Evolutionary conservation across 2,888 invertebrate genomes (phyloP).

Genomic region (Hedya salicella): DNA sequence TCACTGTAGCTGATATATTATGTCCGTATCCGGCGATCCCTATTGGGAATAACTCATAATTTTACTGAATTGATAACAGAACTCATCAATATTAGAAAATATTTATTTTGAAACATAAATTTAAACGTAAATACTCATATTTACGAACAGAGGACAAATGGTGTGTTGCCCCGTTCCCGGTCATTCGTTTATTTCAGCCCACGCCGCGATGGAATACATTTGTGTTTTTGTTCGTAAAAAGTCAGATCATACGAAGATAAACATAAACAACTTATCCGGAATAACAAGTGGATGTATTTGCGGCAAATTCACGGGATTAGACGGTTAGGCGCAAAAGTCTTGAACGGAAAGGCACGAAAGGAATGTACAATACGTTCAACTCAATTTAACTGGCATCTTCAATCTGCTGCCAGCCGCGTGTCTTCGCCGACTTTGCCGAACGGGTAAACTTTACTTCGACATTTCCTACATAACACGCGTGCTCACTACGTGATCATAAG

Average conservation of each 20-base stretch:
- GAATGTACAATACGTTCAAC: constrained; percentile 36
- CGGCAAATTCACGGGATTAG: constrained; percentile 9
- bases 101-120: constrained; percentile 23
- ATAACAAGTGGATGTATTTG: constrained; percentile 11
- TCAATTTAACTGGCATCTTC: constrained; percentile 42
- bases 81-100: constrained; percentile 19
- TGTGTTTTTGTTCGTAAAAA: constrained; percentile 12
- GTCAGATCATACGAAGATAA: constrained; percentile 11
- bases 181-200: constrained; percentile 32
- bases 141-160: constrained; percentile 17
- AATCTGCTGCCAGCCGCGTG: constrained; percentile 34
- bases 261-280: constrained; percentile 19
- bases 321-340: constrained; percentile 16
- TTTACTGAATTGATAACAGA: constrained; percentile 23
- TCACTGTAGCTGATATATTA: constrained; percentile 27
- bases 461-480: constrained; percentile 33
- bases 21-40: constrained; percentile 18
- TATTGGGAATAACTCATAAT: constrained; percentile 19
- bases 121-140: constrained; percentile 12
- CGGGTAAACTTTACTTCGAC: constrained; percentile 35
- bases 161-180: constrained; percentile 14
- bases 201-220: constrained; percentile 19
- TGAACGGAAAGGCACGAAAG: constrained; percentile 26
- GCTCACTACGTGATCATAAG: constrained; percentile 24
- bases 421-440: constrained; percentile 29